Base-by-base conservation (phyloP, 2,888 invertebrate genomes). In the Microplitis manilae region DNA sequence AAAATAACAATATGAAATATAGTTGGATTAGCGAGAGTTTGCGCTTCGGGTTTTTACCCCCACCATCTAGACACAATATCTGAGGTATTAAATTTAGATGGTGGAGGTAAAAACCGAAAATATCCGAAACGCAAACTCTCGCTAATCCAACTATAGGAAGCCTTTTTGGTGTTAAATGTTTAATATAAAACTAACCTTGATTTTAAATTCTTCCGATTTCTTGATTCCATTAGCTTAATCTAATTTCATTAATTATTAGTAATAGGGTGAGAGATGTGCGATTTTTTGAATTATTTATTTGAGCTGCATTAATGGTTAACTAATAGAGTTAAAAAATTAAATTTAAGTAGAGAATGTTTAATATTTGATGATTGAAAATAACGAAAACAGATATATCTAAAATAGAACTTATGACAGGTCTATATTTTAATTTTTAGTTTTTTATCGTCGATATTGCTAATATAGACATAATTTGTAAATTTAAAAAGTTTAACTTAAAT, bases 1-100 rank as follows among this genome's bases (percentile, higher is more conserved):
- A 72, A 61, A 65, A n/a, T 61, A 72, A 76, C 6, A 59, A 65
- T 40, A 50, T 17, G 20, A 74, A 65, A 76, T n/a, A n/a, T n/a
- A n/a, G n/a, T n/a, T n/a, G n/a, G n/a, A n/a, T n/a, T n/a, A n/a
- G n/a, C n/a, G n/a, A n/a, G n/a, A n/a, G n/a, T n/a, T n/a, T n/a
- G n/a, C n/a, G n/a, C n/a, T n/a, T n/a, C n/a, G n/a, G n/a, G n/a
- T n/a, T n/a, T n/a, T n/a, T n/a, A n/a, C n/a, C n/a, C n/a, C n/a
- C n/a, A n/a, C n/a, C n/a, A n/a, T n/a, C n/a, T n/a, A n/a, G n/a
- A n/a, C n/a, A n/a, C n/a, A n/a, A n/a, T n/a, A n/a, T n/a, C n/a
- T n/a, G n/a, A n/a, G n/a, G n/a, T n/a, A n/a, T n/a, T n/a, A n/a
- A n/a, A n/a, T n/a, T n/a, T n/a, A n/a, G n/a, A n/a, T n/a, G n/a